Percentiles rank a stretch among this genome's conserved stretches.
phyloP scores from a whole-genome alignment of 2,113 vertebrate species.

The Aix galericulata region DNA sequence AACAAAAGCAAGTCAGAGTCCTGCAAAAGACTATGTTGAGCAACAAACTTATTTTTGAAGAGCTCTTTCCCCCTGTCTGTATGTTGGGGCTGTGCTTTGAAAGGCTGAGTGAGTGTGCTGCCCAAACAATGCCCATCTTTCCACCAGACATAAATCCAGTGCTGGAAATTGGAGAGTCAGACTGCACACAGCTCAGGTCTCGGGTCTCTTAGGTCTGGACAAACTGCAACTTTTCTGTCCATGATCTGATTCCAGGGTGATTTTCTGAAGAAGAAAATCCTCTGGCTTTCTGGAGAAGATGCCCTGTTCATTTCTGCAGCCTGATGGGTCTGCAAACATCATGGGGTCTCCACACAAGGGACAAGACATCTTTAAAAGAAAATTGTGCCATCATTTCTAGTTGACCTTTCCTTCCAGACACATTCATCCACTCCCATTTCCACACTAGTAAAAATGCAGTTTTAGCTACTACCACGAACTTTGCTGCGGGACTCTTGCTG shows the following conservation, averaged over 20 bases:
- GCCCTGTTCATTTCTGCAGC: not conserved
- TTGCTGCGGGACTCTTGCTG: not conserved
- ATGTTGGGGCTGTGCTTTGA: not conserved
- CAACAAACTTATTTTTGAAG: not conserved
- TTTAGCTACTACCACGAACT: not conserved
- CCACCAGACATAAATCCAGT: not conserved
- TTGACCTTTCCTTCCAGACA: not conserved
- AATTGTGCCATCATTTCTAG: not conserved
- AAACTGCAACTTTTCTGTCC: not conserved
- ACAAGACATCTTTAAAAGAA: not conserved
- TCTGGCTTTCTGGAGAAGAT: not conserved
- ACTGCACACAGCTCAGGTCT: fast-evolving
- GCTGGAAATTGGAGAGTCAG: not conserved
- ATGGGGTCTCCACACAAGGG: fast-evolving
- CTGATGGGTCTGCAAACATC: not conserved
- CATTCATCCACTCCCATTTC: not conserved
- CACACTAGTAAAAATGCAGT: not conserved
- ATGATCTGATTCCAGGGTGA: not conserved
- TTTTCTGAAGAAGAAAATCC: not conserved
- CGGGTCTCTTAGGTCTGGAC: not conserved
- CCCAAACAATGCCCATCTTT: not conserved
- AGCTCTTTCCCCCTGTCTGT: not conserved
- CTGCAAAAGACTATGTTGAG: not conserved
- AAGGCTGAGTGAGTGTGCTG: not conserved
- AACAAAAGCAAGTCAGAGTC: not conserved